Conservation (phyloP, 2,888 invertebrate species). For the Trachelus tabidus region DNA sequence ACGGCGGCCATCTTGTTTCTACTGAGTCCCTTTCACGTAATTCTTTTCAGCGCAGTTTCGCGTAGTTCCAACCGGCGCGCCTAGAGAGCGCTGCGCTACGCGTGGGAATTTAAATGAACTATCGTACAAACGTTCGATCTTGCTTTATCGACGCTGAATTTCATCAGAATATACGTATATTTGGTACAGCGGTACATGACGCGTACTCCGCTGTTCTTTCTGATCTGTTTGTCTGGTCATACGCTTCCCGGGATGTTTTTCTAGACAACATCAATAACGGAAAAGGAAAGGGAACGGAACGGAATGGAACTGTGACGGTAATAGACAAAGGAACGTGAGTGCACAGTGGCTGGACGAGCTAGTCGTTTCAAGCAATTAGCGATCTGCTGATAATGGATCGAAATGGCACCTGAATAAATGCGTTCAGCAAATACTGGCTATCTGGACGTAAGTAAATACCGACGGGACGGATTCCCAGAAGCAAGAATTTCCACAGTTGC, state of each 20-base stretch:
- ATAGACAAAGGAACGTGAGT: constrained; percentile 16
- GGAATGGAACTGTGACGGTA: not conserved
- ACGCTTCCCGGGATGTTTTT: not conserved
- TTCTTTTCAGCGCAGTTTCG: not conserved
- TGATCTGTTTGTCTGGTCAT: not conserved
- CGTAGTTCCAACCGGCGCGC: not conserved
- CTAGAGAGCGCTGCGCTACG: not conserved
- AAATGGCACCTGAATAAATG: constrained; percentile 24
- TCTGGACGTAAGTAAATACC: constrained; percentile 20
- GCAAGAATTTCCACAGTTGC: constrained; percentile 7
- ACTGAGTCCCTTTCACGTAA: not conserved
- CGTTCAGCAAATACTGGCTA: constrained; percentile 21
- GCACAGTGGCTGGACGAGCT: constrained; percentile 17
- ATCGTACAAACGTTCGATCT: not conserved
- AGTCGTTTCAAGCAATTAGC: constrained; percentile 21
- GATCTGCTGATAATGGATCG: constrained; percentile 21
- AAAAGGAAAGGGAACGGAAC: not conserved
- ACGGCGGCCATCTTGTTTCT: not conserved
- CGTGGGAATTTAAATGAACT: not conserved
- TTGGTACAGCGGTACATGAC: not conserved
- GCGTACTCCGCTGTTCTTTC: not conserved
- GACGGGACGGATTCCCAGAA: constrained; percentile 15
- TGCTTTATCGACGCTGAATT: not conserved
- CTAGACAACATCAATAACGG: not conserved
- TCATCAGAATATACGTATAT: not conserved